Conservation (phyloP, 2,888 invertebrate species). For the Sceliomorpha sp. region DNA sequence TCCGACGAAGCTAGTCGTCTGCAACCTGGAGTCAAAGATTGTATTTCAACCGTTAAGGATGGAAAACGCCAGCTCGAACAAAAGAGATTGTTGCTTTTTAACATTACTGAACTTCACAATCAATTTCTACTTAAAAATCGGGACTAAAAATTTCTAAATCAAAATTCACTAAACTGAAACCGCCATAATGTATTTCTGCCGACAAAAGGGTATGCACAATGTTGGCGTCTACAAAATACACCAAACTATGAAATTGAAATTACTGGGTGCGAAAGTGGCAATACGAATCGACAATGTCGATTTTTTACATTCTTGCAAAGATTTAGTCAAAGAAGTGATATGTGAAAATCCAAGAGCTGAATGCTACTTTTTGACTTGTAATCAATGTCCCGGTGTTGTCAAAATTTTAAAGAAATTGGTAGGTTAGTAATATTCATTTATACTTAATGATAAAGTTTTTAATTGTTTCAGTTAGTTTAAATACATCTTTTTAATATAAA, state of each 20-base stretch:
- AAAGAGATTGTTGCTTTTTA: too few species aligned
- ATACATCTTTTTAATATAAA: too few species aligned
- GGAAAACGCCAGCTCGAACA: too few species aligned
- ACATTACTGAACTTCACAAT: neutral
- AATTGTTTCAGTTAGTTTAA: too few species aligned
- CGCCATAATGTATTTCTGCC: slow-evolving; percentile 7
- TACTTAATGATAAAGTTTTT: too few species aligned
- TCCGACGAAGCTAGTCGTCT: too few species aligned
- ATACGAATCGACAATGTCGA: slow-evolving; percentile 2
- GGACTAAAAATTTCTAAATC: slow-evolving; percentile 8
- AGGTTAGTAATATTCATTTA: too few species aligned
- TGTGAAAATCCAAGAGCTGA: slow-evolving; percentile 7
- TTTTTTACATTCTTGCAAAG: slow-evolving; percentile 8
- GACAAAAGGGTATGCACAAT: slow-evolving; percentile 5
- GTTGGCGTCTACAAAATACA: slow-evolving; percentile 3
- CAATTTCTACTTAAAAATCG: slow-evolving; percentile 9
- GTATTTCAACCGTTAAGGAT: too few species aligned
- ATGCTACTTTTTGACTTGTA: slow-evolving; percentile 3
- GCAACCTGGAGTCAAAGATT: too few species aligned
- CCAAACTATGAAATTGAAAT: slow-evolving; percentile 4
- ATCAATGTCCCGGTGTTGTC: slow-evolving; percentile 2
- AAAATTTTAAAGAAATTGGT: slow-evolving; percentile 2
- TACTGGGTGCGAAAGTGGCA: neutral
- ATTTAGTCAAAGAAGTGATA: slow-evolving; percentile 5
- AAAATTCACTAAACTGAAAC: slow-evolving; percentile 5